Evolutionary conservation across 92 coral and sea anemone genomes (phyloP), one percentile per base, ranked within the genome.

Genomic region (Heteractis magnifica): DNA sequence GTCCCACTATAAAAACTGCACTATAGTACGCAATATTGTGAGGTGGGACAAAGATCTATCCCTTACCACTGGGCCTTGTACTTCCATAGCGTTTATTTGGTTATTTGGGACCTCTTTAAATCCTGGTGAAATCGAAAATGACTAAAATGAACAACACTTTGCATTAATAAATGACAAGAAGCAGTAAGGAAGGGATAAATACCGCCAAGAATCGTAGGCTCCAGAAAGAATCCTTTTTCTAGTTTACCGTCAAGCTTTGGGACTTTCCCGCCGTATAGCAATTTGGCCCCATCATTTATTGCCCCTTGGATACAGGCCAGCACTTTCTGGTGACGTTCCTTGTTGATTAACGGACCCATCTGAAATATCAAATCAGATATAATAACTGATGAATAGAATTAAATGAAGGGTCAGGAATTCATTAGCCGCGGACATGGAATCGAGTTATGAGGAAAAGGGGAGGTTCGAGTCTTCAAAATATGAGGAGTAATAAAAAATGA

Each of bases 41-140:
- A 34, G 44, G 44, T 34, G 44, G 44, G 44, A 34, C 44, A 34
- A 34, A 34, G 44, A 34, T 34, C 55, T 11, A 7, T 41, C 10
- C 52, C 81, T 87, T 85, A 90, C 93, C 90, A 90, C 93, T 48
- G 93, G 93, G 70, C 93, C 93, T 58, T 83, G 90, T 44, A 90
- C 90, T 68, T 90, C 90, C 88, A 90, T 23, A 9, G 76, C 52
- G 90, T 90, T 90, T 49, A 90, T 90, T 8, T 86, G 86, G 77
- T 79, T 84, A 62, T 79, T 60, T 5, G 48, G 52, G 51, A 86
- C 52, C 23, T 81, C 62, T 19, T 75, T 65, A 76, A 90, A 90
- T 62, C 90, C 93, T 90, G 60, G 21, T 41, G 12, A 34, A 48
- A 74, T 60, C 15, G 12, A 78, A 75, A 14, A 1, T 6, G 1